Evolutionary conservation across 1,140 invertebrate species (phyloP), one percentile per base, ranked within the genome.

Genomic region (Himalopsyche phryganea): DNA sequence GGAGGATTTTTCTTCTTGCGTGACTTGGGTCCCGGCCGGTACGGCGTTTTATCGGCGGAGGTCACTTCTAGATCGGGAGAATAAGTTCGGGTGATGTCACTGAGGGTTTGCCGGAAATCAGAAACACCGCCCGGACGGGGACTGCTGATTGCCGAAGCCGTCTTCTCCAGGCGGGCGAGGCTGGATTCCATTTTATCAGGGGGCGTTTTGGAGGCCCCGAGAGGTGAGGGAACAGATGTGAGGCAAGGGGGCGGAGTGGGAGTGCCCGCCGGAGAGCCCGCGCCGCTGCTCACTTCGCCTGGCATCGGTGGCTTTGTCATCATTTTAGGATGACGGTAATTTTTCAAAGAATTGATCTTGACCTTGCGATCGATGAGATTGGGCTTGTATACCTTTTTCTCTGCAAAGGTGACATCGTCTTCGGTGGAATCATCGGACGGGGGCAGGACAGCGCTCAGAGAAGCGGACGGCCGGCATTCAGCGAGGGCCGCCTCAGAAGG

Each of bases 71-170:
- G 23, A 13, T 50, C 68, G 0, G 74, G 73, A 0, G 76, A 75
- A 17, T 77, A 77, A 0, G 75, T 75, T 55, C 75, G 72, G 0
- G 76, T 78, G 18, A 78, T 78, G 54, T 78, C 74, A 42, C 77
- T 76, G 20, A 78, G 69, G 42, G 75, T 77, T 48, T 68, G 74
- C 14, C 74, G 67, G 53, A 78, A 77, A 59, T 76, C 75, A n/a
- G 76, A 76, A 38, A 74, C 65, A 1, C 74, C 74, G n/a, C 60
- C 56, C 28, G 68, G 72, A 18, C 72, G 77, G 6, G 75, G 57
- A 10, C 67, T 68, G 32, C 19, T 61, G 14, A 65, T 58, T 1
- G 58, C 50, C 57, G 69, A 74, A 0, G 76, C 70, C 0, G 75
- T 75, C 58, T 70, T 71, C 57, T 78, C 76, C 36, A 77, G 58